phyloP scores from a whole-genome alignment of 1,140 invertebrate species.

The Meteorus sp. region DNA sequence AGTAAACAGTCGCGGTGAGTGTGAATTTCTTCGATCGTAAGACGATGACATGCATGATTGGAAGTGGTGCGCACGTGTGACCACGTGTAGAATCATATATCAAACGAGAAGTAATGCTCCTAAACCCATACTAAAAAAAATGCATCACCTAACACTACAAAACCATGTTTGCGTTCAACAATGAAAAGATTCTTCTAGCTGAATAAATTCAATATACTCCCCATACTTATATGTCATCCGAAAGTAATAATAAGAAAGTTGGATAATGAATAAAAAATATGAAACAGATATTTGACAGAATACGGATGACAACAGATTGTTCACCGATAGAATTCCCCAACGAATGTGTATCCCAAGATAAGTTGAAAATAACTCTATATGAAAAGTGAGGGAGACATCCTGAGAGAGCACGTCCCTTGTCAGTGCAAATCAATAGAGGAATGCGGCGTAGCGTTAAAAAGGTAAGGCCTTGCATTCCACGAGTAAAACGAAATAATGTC shows the following conservation, averaged over 20 bases:
- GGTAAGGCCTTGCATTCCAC: conserved; percentile 32
- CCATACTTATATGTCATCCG: too few species aligned
- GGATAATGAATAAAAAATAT: too few species aligned
- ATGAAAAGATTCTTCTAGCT: too few species aligned
- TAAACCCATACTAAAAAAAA: background rate
- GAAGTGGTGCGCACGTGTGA: conserved; percentile 8
- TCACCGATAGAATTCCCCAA: too few species aligned
- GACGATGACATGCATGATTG: conserved; percentile 24
- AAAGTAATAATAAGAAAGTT: too few species aligned
- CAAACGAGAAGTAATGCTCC: conserved; percentile 4
- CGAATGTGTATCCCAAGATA: too few species aligned
- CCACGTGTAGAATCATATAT: conserved; percentile 14
- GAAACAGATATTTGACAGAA: too few species aligned
- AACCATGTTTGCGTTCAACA: too few species aligned
- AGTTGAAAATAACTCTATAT: background rate
- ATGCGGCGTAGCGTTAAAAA: conserved; percentile 52
- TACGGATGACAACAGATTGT: too few species aligned
- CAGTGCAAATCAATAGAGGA: conserved; percentile 55
- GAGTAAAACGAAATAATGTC: conserved; percentile 25
- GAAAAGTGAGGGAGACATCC: background rate
- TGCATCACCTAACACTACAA: too few species aligned
- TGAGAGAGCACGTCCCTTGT: conserved; percentile 25
- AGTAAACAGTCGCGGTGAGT: conserved; percentile 9
- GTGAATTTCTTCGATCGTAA: conserved; percentile 12
- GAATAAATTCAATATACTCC: too few species aligned